A percentile compares a stretch with the other conserved stretches of the same genome.
Conservation (phyloP, 2,797 vertebrate genomes). For the Centroberyx gerrardi region DNA sequence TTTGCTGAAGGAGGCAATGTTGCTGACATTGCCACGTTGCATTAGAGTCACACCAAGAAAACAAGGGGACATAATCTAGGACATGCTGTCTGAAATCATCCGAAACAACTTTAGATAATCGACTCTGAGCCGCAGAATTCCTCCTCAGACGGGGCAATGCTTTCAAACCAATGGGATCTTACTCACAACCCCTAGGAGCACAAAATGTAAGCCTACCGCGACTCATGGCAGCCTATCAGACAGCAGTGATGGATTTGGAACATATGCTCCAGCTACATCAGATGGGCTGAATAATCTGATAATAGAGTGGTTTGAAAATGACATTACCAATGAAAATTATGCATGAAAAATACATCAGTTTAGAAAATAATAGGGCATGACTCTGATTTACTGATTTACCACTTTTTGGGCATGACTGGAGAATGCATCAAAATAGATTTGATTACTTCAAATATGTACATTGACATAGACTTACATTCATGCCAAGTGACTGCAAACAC, state of each 20-base stretch:
- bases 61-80: conserved; percentile 83
- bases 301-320: background rate
- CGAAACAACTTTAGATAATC: conserved; percentile 78
- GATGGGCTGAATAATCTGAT: conserved; percentile 18
- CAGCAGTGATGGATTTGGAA: conserved; percentile 6
- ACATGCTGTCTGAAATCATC: conserved; percentile 84
- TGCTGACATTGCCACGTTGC: conserved; percentile 83
- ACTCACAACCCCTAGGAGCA: conserved; percentile 33
- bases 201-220: conserved; percentile 26
- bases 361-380: conserved; percentile 7
- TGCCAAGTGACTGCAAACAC: conserved; percentile 32
- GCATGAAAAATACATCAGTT: conserved; percentile 24
- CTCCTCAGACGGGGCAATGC: conserved; percentile 63
- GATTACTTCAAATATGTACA: conserved; percentile 11
- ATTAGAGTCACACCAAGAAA: conserved; percentile 84
- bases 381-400: conserved; percentile 15
- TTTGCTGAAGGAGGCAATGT: conserved; percentile 85
- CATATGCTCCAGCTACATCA: background rate
- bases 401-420: background rate
- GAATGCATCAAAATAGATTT: conserved; percentile 24
- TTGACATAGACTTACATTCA: background rate
- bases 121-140: conserved; percentile 74
- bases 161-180: conserved; percentile 58
- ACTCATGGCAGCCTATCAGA: conserved; percentile 3
- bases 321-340: conserved; percentile 26